These are phyloP conservation scores for Patella vulgata DNA, from an alignment of 1,140 invertebrate species.

Conservation along the genomic window DNA sequence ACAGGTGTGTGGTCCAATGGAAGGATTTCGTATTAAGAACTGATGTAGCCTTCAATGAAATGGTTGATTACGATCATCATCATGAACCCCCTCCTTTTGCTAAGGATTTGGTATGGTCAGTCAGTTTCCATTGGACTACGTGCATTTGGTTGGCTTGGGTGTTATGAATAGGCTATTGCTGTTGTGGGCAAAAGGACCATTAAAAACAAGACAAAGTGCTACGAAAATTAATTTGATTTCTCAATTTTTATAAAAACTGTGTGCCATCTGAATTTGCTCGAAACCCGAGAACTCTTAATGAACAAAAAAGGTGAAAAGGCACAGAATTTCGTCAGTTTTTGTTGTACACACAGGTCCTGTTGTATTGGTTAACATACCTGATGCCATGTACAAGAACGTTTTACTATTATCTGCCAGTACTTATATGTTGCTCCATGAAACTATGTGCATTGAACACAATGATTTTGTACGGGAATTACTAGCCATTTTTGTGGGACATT, in stretches of 20 bases:
- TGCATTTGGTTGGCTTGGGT: no score
- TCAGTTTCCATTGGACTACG: no score
- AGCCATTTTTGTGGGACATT: no score
- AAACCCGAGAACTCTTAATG: constrained; percentile 54
- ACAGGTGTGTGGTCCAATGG: no score
- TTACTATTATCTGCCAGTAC: constrained; percentile 46
- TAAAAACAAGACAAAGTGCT: background rate
- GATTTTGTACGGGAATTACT: no score
- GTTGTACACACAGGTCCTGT: constrained; percentile 62
- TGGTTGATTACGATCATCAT: no score
- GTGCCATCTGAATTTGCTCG: constrained; percentile 28
- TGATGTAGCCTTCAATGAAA: no score
- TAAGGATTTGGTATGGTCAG: no score
- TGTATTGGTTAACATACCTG: constrained; percentile 45
- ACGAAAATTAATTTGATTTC: background rate
- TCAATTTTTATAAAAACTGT: background rate
- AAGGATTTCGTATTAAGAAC: no score
- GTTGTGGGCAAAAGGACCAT: background rate
- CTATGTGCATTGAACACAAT: no score
- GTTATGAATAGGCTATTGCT: background rate
- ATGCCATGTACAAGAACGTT: constrained; percentile 61
- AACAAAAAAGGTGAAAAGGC: constrained; percentile 62
- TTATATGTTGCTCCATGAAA: no score
- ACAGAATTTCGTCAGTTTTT: constrained; percentile 67
- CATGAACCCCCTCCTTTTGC: no score